Evolutionary conservation across 2,888 invertebrate species (phyloP).

Genomic region (Callyntrura guangdongensis): DNA sequence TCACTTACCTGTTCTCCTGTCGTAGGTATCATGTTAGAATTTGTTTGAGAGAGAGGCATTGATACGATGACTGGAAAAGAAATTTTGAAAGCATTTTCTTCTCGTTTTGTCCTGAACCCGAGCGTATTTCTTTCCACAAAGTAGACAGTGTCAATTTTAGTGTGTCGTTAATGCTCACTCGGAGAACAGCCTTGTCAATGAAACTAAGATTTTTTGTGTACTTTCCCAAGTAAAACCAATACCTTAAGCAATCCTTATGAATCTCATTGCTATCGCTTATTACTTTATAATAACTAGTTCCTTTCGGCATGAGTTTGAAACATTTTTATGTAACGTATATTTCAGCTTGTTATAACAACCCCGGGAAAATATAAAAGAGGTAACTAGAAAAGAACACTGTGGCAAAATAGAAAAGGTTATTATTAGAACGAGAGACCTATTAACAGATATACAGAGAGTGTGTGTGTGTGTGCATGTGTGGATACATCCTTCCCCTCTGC

Average conservation of each 20-base stretch:
- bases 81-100: not conserved
- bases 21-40: not conserved
- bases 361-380: too few species aligned
- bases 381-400: too few species aligned
- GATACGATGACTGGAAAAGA: not conserved
- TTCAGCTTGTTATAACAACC: too few species aligned
- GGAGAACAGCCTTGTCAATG: slow-evolving; percentile 33
- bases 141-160: slow-evolving; percentile 11
- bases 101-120: not conserved
- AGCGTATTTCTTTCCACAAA: slow-evolving; percentile 5
- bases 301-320: not conserved
- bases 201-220: not conserved
- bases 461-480: too few species aligned
- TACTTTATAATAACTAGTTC: not conserved
- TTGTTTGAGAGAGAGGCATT: not conserved
- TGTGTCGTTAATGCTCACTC: slow-evolving; percentile 54
- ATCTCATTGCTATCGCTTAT: too few species aligned
- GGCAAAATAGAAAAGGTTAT: not conserved
- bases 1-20: not conserved
- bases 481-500: not conserved
- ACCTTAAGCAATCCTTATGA: too few species aligned
- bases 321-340: too few species aligned
- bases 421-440: not conserved
- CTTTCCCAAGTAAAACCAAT: not conserved
- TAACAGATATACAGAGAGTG: too few species aligned